Base-by-base conservation (phyloP, 2,888 invertebrate species). In the Anaspis maculata region DNA sequence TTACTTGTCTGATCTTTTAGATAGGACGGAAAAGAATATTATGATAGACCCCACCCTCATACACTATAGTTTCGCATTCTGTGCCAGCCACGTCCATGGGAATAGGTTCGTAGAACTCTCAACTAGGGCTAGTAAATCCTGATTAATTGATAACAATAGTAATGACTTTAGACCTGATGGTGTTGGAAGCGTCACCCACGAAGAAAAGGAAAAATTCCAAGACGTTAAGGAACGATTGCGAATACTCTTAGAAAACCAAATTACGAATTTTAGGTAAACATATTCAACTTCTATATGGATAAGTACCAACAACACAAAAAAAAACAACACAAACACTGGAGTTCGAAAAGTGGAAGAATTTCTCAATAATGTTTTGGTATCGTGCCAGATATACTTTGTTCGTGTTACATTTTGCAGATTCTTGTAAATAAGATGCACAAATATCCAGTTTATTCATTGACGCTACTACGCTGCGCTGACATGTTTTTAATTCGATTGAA, bases 41-140 rank as follows among this genome's bases (percentile, higher is more conserved):
- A 90, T 97, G 74, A 94, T 98, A 42, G 98, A 98, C 70, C 98
- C 98, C 0, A 97, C 95, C 1, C 74, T 99, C 41, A 94, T 98
- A 63, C 97, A 99, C 70, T 98, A 91, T 70, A 94, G 95, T 57
- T 99, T 97, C 70, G 97, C 97, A 26, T 99, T 96, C 72, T 98
- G 98, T 70, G 97, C 97, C 32, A 95, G 91, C 54, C 98, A 98
- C 68, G 97, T 99, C 6, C 95, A 97, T 64, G 98, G 98, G 46
- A 98, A 97, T 74, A 86, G 91, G 91, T 92, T 74, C 64, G 74
- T 60, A 61, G 33, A 26, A 32, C 39, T 29, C 32, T 30, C 15
- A 34, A 37, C 44, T 54, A 59, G 57, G 54, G 49, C 46, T 36
- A 36, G 36, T 24, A 31, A 27, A 23, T 32, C 7, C 32, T 50